These are phyloP conservation scores for Eubucco bourcierii DNA, from an alignment of 2,113 vertebrate species.

Conservation along the genomic window DNA sequence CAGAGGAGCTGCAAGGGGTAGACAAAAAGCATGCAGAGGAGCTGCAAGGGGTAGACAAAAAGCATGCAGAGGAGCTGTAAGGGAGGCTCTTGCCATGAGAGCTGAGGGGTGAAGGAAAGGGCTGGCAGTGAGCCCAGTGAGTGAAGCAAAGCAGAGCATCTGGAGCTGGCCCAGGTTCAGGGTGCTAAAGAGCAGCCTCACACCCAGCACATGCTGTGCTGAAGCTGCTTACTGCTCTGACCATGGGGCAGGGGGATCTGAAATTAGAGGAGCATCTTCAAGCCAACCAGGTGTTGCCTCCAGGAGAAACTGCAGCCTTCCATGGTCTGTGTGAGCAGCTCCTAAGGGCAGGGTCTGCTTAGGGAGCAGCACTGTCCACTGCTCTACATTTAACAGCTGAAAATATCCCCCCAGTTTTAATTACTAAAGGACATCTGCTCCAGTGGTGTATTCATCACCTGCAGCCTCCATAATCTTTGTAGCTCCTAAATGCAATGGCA, in stretches of 20 bases:
- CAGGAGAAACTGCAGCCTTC: neutral
- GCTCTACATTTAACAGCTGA: neutral
- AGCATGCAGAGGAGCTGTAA: accelerated
- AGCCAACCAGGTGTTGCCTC: neutral
- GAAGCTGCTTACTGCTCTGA: neutral
- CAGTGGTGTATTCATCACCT: neutral
- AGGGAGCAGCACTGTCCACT: neutral
- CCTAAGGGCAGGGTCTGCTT: neutral
- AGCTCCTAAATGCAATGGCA: neutral
- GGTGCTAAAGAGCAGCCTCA: neutral
- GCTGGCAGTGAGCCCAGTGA: neutral
- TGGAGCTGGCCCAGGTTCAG: neutral
- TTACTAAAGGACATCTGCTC: neutral
- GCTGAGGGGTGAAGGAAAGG: neutral
- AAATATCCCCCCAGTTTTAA: neutral
- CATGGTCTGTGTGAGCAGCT: neutral
- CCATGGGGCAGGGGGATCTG: neutral
- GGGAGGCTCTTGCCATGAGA: neutral
- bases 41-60: no score
- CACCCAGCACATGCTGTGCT: accelerated
- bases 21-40: no score
- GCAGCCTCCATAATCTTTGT: neutral
- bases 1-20: no score
- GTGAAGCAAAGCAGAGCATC: neutral
- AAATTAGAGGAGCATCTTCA: neutral